Evolutionary conservation across 2,797 vertebrate species (phyloP).

Genomic region (Neoniphon sammara): DNA sequence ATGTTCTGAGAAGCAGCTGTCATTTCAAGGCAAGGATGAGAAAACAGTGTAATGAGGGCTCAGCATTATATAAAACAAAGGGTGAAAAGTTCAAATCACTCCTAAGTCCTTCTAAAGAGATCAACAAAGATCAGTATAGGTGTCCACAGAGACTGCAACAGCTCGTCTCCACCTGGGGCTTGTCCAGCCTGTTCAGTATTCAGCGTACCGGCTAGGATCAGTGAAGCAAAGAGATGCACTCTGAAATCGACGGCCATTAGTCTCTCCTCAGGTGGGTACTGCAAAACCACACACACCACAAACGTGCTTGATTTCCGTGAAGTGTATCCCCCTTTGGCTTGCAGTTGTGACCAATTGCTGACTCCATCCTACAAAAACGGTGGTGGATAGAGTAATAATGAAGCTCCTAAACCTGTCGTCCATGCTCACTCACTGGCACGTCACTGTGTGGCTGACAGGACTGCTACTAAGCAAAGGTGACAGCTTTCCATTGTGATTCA

Average conservation of each 20-base stretch:
- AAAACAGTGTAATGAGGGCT: neutral
- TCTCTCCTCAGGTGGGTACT: conserved; percentile 40
- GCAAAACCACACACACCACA: conserved; percentile 2
- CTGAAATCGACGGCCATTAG: conserved; percentile 59
- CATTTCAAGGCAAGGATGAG: neutral
- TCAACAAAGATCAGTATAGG: neutral
- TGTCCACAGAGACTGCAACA: neutral
- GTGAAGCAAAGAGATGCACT: conserved; percentile 39
- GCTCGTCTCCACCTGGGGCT: neutral
- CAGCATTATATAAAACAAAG: neutral
- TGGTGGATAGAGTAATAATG: conserved; percentile 44
- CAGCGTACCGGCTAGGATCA: conserved; percentile 46
- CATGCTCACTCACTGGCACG: conserved; percentile 38
- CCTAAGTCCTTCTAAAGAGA: conserved; percentile 2
- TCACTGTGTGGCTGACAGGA: conserved; percentile 49
- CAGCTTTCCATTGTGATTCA: conserved; percentile 64
- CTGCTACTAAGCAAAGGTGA: conserved; percentile 57
- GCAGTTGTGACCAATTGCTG: conserved; percentile 39
- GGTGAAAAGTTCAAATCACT: neutral
- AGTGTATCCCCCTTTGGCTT: conserved; percentile 38
- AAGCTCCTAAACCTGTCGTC: conserved; percentile 51
- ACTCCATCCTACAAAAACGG: conserved; percentile 18
- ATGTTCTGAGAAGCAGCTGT: neutral
- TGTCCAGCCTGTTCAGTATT: conserved; percentile 50
- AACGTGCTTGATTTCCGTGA: conserved; percentile 14